Evolutionary conservation across 2,888 invertebrate genomes (phyloP).

Genomic region (Chrysolina haemoptera): DNA sequence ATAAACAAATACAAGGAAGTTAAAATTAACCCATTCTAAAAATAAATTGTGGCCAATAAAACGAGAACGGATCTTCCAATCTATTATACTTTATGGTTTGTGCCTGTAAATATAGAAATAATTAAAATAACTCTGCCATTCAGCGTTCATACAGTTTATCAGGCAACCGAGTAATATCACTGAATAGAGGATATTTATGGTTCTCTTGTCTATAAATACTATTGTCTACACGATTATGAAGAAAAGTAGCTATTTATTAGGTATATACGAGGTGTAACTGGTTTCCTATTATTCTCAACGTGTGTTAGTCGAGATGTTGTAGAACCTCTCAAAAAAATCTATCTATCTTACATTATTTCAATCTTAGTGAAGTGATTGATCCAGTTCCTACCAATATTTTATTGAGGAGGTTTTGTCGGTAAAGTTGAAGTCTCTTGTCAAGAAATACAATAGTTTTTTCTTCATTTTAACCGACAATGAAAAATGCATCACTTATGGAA

Average conservation of each 20-base stretch:
- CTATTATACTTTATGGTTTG: conserved; percentile 45
- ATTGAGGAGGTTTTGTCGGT: too few species aligned
- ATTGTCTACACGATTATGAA: conserved; percentile 7
- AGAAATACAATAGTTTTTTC: too few species aligned
- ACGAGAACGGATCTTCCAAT: conserved; percentile 46
- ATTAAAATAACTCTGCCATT: conserved; percentile 41
- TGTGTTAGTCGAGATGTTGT: too few species aligned
- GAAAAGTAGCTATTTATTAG: conserved; percentile 6
- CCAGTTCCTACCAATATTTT: too few species aligned
- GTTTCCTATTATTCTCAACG: too few species aligned
- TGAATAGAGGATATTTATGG: conserved; percentile 44
- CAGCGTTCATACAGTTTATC: conserved; percentile 44
- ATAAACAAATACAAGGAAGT: conserved; percentile 20
- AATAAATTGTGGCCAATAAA: conserved; percentile 42
- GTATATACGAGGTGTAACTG: too few species aligned
- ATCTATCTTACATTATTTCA: too few species aligned
- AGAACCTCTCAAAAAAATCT: too few species aligned
- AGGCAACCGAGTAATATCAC: conserved; percentile 41
- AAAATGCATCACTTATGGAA: too few species aligned
- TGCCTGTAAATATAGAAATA: conserved; percentile 45
- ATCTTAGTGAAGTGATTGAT: too few species aligned
- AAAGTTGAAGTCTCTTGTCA: too few species aligned
- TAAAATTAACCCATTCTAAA: conserved; percentile 42
- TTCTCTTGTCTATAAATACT: conserved; percentile 38
- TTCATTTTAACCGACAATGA: too few species aligned